These are phyloP conservation scores for Tuberolachnus salignus DNA, from an alignment of 2,888 invertebrate species.

Conservation along the genomic window DNA sequence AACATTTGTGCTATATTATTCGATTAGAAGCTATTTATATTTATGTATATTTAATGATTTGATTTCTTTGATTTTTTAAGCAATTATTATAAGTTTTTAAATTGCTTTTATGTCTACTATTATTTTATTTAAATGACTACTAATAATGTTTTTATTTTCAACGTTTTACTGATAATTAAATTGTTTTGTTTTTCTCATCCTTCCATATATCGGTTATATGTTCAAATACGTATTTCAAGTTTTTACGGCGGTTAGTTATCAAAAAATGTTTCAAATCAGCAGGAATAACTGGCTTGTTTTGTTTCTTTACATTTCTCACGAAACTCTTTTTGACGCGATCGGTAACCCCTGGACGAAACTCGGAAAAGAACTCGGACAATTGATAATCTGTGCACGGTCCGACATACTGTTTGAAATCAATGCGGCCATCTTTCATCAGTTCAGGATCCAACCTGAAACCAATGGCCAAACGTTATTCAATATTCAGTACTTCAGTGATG, in stretches of 20 bases:
- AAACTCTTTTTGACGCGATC: not conserved
- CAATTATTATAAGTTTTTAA: too few species aligned
- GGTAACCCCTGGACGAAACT: slow-evolving; percentile 9
- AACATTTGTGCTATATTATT: too few species aligned
- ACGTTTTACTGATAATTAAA: slow-evolving; percentile 45
- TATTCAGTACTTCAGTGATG: not conserved
- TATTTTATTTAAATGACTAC: not conserved
- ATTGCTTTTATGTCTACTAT: too few species aligned
- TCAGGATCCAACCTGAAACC: slow-evolving; percentile 59
- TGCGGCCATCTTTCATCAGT: slow-evolving; percentile 1
- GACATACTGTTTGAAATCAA: slow-evolving; percentile 33
- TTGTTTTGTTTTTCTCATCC: slow-evolving; percentile 24
- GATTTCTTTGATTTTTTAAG: too few species aligned
- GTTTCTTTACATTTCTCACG: slow-evolving; percentile 16
- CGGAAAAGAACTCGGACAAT: not conserved
- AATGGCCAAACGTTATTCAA: not conserved
- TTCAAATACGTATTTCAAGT: slow-evolving; percentile 11
- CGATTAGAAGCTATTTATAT: too few species aligned
- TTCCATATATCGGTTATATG: slow-evolving; percentile 46
- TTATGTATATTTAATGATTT: too few species aligned
- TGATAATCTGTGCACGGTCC: slow-evolving; percentile 28
- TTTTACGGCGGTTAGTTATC: slow-evolving; percentile 11
- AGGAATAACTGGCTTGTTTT: slow-evolving; percentile 9
- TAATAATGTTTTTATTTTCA: slow-evolving; percentile 41
- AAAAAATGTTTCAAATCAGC: slow-evolving; percentile 46